Evolutionary conservation across 92 coral and sea anemone genomes (phyloP).

Genomic region (Zoanthus sociatus): DNA sequence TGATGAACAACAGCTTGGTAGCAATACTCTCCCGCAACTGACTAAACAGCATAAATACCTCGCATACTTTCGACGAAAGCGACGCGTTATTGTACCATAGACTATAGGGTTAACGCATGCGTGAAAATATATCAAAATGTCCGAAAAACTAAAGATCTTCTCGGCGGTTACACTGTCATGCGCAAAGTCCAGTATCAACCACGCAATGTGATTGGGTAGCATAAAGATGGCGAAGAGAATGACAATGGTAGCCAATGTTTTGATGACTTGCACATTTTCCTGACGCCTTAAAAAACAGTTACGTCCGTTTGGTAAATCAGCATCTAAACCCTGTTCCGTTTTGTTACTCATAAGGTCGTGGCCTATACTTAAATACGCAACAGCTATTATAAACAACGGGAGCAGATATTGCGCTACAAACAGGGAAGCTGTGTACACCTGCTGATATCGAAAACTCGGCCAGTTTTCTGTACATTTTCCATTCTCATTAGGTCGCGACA

Average conservation of each 20-base stretch:
- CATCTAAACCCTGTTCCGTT: background rate
- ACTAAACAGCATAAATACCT: slow-evolving; percentile 40
- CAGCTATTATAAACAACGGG: slow-evolving; percentile 64
- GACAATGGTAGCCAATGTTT: slow-evolving; percentile 69
- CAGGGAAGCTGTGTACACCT: slow-evolving; percentile 43
- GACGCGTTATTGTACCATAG: slow-evolving; percentile 72
- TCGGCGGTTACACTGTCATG: slow-evolving; percentile 3
- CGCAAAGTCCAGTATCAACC: slow-evolving; percentile 58
- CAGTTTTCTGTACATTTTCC: slow-evolving; percentile 52
- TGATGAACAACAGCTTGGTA: background rate
- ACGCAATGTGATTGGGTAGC: slow-evolving; percentile 77
- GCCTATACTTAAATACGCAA: slow-evolving; percentile 70
- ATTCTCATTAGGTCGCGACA: slow-evolving; percentile 39
- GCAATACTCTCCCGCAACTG: slow-evolving; percentile 1
- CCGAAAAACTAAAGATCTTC: slow-evolving; percentile 59
- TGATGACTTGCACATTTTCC: slow-evolving; percentile 70
- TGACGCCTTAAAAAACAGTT: slow-evolving; percentile 45
- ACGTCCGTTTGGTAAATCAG: background rate
- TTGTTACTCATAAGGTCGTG: slow-evolving; percentile 53
- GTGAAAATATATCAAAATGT: slow-evolving; percentile 56
- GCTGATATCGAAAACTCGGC: slow-evolving; percentile 27
- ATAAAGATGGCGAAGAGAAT: slow-evolving; percentile 66
- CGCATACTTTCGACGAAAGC: slow-evolving; percentile 47
- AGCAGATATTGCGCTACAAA: slow-evolving; percentile 66
- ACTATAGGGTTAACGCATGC: slow-evolving; percentile 70